These are phyloP conservation scores for Cistogaster globosa DNA, from an alignment of 2,888 invertebrate genomes.

Conservation along the genomic window DNA sequence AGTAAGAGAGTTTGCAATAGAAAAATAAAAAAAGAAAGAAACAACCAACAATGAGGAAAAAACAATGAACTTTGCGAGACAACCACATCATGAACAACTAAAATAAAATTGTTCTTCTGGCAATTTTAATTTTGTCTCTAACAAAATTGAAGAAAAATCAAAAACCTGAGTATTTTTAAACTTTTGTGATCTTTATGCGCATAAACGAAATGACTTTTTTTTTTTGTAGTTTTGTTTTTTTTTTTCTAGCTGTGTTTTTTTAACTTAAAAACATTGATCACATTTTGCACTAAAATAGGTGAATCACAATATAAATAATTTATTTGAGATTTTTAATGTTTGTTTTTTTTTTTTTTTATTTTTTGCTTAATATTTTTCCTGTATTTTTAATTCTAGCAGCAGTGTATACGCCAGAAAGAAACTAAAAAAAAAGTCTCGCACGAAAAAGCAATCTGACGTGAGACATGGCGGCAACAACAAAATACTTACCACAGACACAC, in stretches of 20 bases:
- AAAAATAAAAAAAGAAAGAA: neutral
- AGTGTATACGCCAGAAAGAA: conserved; percentile 20
- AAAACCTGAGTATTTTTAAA: conserved; percentile 42
- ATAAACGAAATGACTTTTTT: conserved; percentile 21
- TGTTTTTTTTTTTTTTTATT: neutral
- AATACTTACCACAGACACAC: conserved; percentile 56
- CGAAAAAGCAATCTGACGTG: conserved; percentile 46
- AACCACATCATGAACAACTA: conserved; percentile 2
- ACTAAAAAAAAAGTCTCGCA: conserved; percentile 30
- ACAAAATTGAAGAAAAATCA: neutral
- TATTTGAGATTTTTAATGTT: neutral
- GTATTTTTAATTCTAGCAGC: conserved; percentile 29
- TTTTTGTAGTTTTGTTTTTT: neutral
- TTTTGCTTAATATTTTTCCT: conserved; percentile 27
- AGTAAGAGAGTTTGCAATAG: conserved; percentile 3
- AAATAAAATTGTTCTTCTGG: conserved; percentile 30
- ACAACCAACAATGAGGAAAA: conserved; percentile 12
- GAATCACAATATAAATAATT: conserved; percentile 60
- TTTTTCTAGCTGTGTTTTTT: conserved; percentile 14
- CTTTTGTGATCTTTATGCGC: conserved; percentile 46
- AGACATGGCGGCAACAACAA: conserved; percentile 67
- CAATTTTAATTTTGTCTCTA: neutral
- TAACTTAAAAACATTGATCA: conserved; percentile 48
- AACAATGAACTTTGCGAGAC: conserved; percentile 53
- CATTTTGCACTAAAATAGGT: conserved; percentile 54